Conservation (phyloP, 2,797 vertebrate genomes). For the Arnoldichthys spilopterus region DNA sequence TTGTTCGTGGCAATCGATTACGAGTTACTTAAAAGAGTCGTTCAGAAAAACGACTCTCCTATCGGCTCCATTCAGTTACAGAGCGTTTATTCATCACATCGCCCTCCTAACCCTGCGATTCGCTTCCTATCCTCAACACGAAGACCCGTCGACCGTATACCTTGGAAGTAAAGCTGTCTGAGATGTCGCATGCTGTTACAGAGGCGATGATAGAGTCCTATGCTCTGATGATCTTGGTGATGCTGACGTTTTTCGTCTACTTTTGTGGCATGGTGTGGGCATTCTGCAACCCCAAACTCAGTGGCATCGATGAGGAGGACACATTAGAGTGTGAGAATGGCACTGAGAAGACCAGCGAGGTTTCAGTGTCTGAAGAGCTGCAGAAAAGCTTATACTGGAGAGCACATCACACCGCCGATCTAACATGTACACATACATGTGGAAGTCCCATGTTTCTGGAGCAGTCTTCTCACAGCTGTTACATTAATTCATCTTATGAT, state of each 20-base stretch:
- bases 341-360: slow-evolving; percentile 37
- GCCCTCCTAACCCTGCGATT: too few relatives aligned
- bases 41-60: too few relatives aligned
- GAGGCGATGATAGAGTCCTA: slow-evolving; percentile 83
- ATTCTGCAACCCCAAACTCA: slow-evolving; percentile 82
- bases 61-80: too few relatives aligned
- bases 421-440: not conserved
- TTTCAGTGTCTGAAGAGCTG: slow-evolving; percentile 50
- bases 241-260: slow-evolving; percentile 81
- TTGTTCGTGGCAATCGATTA: not conserved
- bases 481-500: slow-evolving; percentile 30
- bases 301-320: slow-evolving; percentile 65
- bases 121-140: too few relatives aligned
- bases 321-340: slow-evolving; percentile 19
- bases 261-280: slow-evolving; percentile 85
- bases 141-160: slow-evolving; percentile 1
- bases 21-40: not conserved
- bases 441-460: not conserved
- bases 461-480: not conserved
- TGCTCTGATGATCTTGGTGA: slow-evolving; percentile 80
- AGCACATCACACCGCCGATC: not conserved
- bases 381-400: slow-evolving; percentile 52
- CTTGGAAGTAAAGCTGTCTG: not conserved
- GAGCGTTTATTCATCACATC: too few relatives aligned
- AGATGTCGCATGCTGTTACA: slow-evolving; percentile 75